These are phyloP conservation scores for Drosophila pseudoobscura DNA, from an alignment of 1,140 invertebrate genomes.

Conservation along the genomic window DNA sequence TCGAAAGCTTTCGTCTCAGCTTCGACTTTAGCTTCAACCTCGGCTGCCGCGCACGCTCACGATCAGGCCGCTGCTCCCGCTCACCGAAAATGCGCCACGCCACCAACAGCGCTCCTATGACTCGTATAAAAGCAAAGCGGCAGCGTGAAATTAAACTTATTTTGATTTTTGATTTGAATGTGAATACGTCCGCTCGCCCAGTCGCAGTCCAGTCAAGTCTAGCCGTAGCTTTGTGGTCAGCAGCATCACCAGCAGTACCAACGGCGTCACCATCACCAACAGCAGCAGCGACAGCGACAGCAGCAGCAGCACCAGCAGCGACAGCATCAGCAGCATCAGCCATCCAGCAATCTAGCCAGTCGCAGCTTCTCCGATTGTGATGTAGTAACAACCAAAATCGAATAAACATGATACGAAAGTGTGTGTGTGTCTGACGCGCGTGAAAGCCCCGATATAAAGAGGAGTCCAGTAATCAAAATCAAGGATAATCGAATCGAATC, in stretches of 20 bases:
- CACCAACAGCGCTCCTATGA: conserved; percentile 25
- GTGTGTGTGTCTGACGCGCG: conserved; percentile 28
- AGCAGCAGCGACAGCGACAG: conserved; percentile 8
- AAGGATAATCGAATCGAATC: neutral
- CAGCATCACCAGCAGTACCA: no score
- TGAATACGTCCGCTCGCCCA: conserved; percentile 62
- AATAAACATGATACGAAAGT: conserved; percentile 24
- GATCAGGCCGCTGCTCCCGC: conserved; percentile 32
- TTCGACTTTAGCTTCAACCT: no score
- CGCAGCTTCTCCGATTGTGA: conserved; percentile 21
- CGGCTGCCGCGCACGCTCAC: conserved; percentile 38
- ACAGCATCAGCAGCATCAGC: conserved; percentile 18
- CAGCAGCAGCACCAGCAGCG: conserved; percentile 18
- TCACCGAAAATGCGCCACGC: conserved; percentile 48
- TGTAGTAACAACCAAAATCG: conserved; percentile 21
- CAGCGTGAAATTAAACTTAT: conserved; percentile 80
- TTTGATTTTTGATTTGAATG: conserved; percentile 83
- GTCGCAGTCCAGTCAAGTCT: conserved; percentile 59
- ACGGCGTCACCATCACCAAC: no score
- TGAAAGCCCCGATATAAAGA: neutral
- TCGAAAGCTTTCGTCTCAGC: no score
- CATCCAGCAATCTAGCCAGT: conserved; percentile 7
- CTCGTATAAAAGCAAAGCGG: conserved; percentile 81
- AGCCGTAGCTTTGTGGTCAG: conserved; percentile 22
- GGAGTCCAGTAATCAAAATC: conserved; percentile 13